Conservation (phyloP, 2,797 vertebrate genomes). For the Masticophis lateralis region DNA sequence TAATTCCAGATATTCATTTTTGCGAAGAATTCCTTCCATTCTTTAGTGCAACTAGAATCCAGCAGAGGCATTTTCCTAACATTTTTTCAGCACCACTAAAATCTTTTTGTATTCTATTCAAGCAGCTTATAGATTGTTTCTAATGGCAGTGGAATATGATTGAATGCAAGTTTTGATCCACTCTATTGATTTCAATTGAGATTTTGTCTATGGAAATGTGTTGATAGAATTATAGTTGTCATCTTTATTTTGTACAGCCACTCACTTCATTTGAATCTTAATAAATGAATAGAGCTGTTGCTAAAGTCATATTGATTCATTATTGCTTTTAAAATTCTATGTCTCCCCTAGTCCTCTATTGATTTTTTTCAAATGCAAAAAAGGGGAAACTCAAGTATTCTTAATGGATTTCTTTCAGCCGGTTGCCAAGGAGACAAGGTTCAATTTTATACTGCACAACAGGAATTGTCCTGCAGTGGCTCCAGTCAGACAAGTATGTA, state of each 20-base stretch:
- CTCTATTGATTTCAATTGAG: not conserved
- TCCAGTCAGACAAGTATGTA: constrained; percentile 94
- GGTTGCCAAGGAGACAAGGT: constrained; percentile 94
- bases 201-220: not conserved
- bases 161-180: not conserved
- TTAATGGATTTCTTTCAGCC: constrained; percentile 73
- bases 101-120: not conserved
- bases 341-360: not conserved
- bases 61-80: not conserved
- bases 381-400: constrained; percentile 48
- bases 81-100: not conserved
- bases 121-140: not conserved
- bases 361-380: constrained; percentile 21
- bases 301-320: not conserved
- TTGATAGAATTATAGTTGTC: not conserved
- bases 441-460: constrained; percentile 97
- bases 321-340: not conserved
- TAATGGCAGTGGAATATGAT: not conserved
- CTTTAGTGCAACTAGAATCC: not conserved
- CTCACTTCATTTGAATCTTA: not conserved
- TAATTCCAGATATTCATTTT: not conserved
- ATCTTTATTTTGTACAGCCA: not conserved
- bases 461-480: constrained; percentile 98
- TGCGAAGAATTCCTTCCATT: not conserved
- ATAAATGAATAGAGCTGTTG: not conserved